Evolutionary conservation across 2,797 vertebrate genomes (phyloP).

Genomic region (Bradypus variegatus): DNA sequence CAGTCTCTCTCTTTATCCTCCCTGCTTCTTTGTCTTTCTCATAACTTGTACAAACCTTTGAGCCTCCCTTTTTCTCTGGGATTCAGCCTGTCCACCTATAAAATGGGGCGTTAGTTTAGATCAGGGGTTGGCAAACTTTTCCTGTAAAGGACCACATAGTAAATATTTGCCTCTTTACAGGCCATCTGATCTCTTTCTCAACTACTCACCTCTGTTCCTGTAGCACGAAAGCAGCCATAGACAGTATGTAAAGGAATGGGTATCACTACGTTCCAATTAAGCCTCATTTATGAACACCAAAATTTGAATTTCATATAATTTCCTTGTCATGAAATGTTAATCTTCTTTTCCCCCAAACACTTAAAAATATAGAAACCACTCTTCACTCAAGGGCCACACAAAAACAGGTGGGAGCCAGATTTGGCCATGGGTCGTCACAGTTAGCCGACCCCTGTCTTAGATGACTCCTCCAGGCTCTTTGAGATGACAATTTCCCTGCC

Average conservation of each 20-base stretch:
- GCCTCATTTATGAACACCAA: background rate
- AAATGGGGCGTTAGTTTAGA: background rate
- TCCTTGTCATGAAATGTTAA: background rate
- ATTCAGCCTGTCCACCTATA: background rate
- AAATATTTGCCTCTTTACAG: background rate
- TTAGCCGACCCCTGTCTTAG: background rate
- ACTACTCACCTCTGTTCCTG: rapidly evolving
- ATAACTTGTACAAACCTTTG: rapidly evolving
- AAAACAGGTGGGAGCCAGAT: background rate
- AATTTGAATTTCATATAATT: too few species aligned
- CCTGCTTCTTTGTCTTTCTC: background rate
- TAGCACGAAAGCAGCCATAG: background rate
- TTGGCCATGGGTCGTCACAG: background rate
- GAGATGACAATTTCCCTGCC: background rate
- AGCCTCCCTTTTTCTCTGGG: background rate
- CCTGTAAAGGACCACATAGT: background rate
- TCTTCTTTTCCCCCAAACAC: background rate
- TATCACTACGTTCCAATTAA: rapidly evolving
- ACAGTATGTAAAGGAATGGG: rapidly evolving
- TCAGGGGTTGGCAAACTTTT: too few species aligned
- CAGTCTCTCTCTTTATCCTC: background rate
- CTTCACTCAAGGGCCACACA: rapidly evolving
- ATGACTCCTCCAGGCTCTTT: background rate
- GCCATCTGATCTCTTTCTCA: background rate
- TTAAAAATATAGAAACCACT: background rate